Evolutionary conservation across 2,113 vertebrate genomes (phyloP), one percentile per base, ranked within the genome.

Genomic region (Lepisosteus oculatus): DNA sequence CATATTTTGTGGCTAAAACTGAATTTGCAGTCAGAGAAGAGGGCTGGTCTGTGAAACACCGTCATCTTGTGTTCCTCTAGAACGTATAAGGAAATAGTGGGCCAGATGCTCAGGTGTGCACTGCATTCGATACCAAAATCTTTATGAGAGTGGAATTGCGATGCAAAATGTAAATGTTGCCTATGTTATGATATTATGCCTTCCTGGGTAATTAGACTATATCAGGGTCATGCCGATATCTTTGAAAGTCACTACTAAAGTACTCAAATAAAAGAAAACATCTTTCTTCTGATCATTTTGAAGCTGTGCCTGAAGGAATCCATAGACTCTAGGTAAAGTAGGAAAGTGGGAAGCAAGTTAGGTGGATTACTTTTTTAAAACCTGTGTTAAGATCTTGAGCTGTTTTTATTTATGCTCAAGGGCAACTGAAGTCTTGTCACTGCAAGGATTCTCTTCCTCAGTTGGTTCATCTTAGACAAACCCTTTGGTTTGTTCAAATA

Each of bases 241-340:
- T 15, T 68, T 66, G 65, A 62, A 41, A 65, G 17, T 61, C 15
- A 68, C n/a, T 47, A 51, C 70, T 70, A 44, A 72, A 13, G 14
- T 8, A 44, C 29, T 17, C 61, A 3, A 55, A 61, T 74, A 15
- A 65, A 56, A 41, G 43, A 4, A 45, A 13, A 47, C 67, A 0
- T n/a, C 65, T 65, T 68, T n/a, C 68, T 65, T 68, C 70, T 29
- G 45, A 70, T 67, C 56, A 65, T 12, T 61, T 55, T 66, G 41
- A 74, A 56, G 9, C 67, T 67, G 79, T 85, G 82, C 83, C 78
- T 84, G 74, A 54, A 75, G 72, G 57, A 73, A 65, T 68, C 43
- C 61, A 75, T 45, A 57, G 41, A 43, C 79, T 77, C 29, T 55
- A 29, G 17, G 17, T 29, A 29, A 29, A 29, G 17, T 51, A 51